Evolutionary conservation across 2,888 invertebrate species (phyloP).

Genomic region (Volucella inflata): DNA sequence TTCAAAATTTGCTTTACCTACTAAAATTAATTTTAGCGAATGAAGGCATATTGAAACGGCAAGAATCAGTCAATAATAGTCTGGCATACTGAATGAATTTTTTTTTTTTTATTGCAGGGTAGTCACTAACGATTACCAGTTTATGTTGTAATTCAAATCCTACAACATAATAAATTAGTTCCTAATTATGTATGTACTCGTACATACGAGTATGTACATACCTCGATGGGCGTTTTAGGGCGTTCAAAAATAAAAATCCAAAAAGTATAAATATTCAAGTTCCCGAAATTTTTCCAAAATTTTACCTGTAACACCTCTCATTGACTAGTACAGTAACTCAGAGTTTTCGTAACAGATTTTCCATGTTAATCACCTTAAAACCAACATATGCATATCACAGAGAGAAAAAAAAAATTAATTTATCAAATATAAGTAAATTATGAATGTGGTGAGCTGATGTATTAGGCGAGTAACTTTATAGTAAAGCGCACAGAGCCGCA

Average conservation of each 20-base stretch:
- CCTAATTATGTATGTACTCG: too few relatives aligned
- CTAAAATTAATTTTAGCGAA: too few relatives aligned
- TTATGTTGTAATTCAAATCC: neutral
- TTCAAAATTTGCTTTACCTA: too few relatives aligned
- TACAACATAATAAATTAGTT: neutral
- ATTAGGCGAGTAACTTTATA: constrained; percentile 18
- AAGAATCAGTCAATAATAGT: too few relatives aligned
- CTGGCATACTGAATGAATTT: too few relatives aligned
- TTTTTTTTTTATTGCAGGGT: too few relatives aligned
- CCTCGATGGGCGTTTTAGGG: neutral
- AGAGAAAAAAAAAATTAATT: constrained; percentile 13
- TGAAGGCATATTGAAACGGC: too few relatives aligned
- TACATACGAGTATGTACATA: too few relatives aligned
- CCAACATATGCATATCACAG: constrained; percentile 17
- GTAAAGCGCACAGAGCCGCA: constrained; percentile 66
- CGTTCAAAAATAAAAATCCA: neutral
- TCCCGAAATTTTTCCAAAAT: neutral
- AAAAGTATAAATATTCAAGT: constrained; percentile 19
- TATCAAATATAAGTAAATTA: constrained; percentile 53
- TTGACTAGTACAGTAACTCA: neutral
- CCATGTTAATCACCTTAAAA: constrained; percentile 63
- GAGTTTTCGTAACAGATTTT: constrained; percentile 12
- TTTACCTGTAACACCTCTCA: constrained; percentile 15
- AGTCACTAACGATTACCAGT: too few relatives aligned
- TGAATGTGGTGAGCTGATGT: constrained; percentile 56